Percentiles rank a stretch among this genome's conserved stretches.
phyloP scores from a whole-genome alignment of 2,113 vertebrate genomes.

The Melanotaenia duboulayi region DNA sequence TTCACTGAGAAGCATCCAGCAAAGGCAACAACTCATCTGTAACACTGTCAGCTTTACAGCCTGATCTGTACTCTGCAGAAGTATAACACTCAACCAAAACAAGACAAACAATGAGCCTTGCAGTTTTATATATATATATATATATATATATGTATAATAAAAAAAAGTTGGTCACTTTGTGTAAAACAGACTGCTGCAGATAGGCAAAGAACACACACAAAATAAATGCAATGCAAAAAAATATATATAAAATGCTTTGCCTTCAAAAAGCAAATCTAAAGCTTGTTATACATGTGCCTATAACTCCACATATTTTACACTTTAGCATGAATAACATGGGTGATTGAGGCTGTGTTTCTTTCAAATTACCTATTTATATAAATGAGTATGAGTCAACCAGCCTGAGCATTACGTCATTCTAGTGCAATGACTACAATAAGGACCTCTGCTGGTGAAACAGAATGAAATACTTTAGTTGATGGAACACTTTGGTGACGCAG shows the following conservation, averaged over 20 bases:
- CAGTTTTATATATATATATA: too few relatives aligned
- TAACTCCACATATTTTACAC: conserved; percentile 20
- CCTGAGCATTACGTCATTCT: conserved; percentile 67
- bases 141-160: too few relatives aligned
- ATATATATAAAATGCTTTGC: conserved; percentile 1
- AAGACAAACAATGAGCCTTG: conserved; percentile 7
- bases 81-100: neutral
- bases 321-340: conserved; percentile 1
- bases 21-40: conserved; percentile 31
- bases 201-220: conserved; percentile 28
- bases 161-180: conserved; percentile 1
- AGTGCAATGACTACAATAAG: conserved; percentile 33
- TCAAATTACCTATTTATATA: conserved; percentile 21
- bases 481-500: conserved; percentile 31
- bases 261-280: conserved; percentile 3
- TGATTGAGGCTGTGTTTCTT: neutral
- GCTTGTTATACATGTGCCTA: conserved; percentile 4
- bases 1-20: too few relatives aligned
- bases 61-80: conserved; percentile 25
- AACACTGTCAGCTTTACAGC: conserved; percentile 26
- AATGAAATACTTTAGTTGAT: neutral
- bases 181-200: conserved; percentile 5
- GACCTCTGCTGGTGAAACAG: conserved; percentile 72
- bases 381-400: neutral
- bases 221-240: conserved; percentile 11